phyloP scores from a whole-genome alignment of 1,140 invertebrate genomes.

The Lepidostoma basale region DNA sequence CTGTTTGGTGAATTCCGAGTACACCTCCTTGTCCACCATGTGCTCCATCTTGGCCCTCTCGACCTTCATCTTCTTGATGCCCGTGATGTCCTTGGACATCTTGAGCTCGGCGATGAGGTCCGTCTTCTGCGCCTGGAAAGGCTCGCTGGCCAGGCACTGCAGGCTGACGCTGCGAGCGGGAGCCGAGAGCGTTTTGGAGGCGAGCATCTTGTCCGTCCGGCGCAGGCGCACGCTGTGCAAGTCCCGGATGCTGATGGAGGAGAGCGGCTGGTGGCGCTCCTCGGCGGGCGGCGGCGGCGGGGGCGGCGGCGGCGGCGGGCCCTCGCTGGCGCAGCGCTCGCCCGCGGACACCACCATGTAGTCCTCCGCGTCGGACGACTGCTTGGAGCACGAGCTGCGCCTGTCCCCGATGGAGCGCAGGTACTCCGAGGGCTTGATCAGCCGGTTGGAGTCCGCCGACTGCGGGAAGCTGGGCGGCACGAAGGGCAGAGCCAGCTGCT shows the following conservation, averaged over 20 bases:
- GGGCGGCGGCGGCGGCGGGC: conserved; percentile 62
- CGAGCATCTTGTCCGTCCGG: conserved; percentile 74
- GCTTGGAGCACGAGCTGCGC: conserved; percentile 61
- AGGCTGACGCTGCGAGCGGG: conserved; percentile 75
- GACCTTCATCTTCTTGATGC: conserved; percentile 88
- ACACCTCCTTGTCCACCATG: conserved; percentile 77
- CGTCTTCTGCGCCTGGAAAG: conserved; percentile 78
- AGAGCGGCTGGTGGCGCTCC: conserved; percentile 70
- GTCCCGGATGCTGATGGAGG: conserved; percentile 85
- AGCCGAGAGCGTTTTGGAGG: conserved; percentile 79
- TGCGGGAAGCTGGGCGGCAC: conserved; percentile 85
- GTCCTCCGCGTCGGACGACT: conserved; percentile 52
- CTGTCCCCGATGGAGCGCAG: conserved; percentile 79
- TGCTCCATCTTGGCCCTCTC: conserved; percentile 83
- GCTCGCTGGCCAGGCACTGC: conserved; percentile 71
- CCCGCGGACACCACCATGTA: conserved; percentile 39
- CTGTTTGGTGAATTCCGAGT: conserved; percentile 80
- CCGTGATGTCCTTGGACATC: conserved; percentile 86
- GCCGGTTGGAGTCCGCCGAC: conserved; percentile 71
- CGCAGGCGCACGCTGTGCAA: conserved; percentile 80
- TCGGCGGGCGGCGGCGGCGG: conserved; percentile 56
- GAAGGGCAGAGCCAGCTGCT: conserved; percentile 83
- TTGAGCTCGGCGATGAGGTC: conserved; percentile 90
- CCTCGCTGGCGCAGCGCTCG: conserved; percentile 58
- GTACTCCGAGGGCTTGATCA: conserved; percentile 92